phyloP scores from a whole-genome alignment of 37 sponge, comb jelly and placozoan genomes.

The Oopsacas minuta region DNA sequence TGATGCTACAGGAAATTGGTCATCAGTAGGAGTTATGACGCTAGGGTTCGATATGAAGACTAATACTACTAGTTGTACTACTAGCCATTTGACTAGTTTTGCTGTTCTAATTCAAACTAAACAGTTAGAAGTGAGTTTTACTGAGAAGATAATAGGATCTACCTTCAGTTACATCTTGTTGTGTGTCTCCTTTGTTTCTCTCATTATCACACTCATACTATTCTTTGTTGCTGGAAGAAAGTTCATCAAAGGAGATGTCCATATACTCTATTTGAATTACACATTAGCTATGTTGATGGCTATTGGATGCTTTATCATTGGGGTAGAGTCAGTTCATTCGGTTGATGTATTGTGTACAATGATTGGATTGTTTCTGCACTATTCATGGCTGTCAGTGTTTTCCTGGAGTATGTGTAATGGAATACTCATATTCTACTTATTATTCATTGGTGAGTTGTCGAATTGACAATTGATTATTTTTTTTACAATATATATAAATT shows the following conservation, averaged over 20 bases:
- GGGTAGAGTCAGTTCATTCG: background rate
- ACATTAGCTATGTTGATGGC: background rate
- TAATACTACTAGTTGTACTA: background rate
- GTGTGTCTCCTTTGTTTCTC: background rate
- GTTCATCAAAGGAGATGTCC: background rate
- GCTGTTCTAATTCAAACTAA: background rate
- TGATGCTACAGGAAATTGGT: background rate
- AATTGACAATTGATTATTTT: background rate
- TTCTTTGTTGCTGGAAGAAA: background rate
- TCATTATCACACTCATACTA: background rate
- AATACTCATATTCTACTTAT: background rate
- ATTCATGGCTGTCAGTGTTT: background rate
- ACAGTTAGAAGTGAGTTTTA: background rate
- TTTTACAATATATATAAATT: too few species aligned
- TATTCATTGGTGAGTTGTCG: background rate
- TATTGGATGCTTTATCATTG: constrained; percentile 1
- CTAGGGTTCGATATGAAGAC: background rate
- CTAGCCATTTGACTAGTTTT: background rate
- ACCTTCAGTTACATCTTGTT: background rate
- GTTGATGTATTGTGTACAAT: background rate
- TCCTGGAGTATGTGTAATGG: constrained; percentile 16
- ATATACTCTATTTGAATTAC: background rate
- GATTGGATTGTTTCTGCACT: background rate
- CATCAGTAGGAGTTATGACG: background rate
- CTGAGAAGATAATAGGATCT: background rate